These are phyloP conservation scores for Laticauda laticaudata DNA, from an alignment of 2,113 vertebrate genomes.

Conservation along the genomic window DNA sequence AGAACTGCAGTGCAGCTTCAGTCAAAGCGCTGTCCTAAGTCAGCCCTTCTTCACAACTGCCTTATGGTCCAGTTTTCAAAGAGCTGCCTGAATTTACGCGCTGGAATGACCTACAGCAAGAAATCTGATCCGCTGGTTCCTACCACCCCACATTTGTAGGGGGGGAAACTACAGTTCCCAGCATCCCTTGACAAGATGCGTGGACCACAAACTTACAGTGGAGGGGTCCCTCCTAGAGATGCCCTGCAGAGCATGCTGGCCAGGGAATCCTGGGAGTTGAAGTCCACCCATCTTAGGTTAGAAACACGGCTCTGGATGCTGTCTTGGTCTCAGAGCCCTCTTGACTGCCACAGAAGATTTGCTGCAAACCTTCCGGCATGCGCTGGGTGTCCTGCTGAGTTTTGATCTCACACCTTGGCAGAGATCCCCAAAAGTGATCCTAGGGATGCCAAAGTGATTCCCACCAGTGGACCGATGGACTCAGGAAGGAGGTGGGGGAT, in stretches of 20 bases:
- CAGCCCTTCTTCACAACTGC: not conserved
- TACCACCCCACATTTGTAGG: not conserved
- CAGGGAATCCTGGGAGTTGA: not conserved
- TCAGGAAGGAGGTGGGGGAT: not conserved
- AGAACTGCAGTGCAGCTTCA: not conserved
- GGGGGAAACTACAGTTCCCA: not conserved
- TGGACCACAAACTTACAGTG: not conserved
- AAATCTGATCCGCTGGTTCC: not conserved
- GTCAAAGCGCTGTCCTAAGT: not conserved
- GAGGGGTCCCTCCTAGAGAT: not conserved
- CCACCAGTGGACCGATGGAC: not conserved
- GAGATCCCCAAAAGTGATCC: not conserved
- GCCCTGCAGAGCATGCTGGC: not conserved
- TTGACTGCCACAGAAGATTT: not conserved
- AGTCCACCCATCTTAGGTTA: not conserved
- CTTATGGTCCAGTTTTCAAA: not conserved
- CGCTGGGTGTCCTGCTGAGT: not conserved
- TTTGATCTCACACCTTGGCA: not conserved
- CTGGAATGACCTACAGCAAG: not conserved
- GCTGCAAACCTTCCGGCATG: not conserved
- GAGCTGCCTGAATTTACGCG: not conserved
- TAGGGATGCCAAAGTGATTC: not conserved
- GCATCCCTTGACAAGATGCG: not conserved
- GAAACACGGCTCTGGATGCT: not conserved
- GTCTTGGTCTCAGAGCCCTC: not conserved